A percentile compares a stretch with the other conserved stretches of the same genome.
These are phyloP conservation scores for Andrena minutula DNA, from an alignment of 2,888 invertebrate genomes.

Conservation along the genomic window DNA sequence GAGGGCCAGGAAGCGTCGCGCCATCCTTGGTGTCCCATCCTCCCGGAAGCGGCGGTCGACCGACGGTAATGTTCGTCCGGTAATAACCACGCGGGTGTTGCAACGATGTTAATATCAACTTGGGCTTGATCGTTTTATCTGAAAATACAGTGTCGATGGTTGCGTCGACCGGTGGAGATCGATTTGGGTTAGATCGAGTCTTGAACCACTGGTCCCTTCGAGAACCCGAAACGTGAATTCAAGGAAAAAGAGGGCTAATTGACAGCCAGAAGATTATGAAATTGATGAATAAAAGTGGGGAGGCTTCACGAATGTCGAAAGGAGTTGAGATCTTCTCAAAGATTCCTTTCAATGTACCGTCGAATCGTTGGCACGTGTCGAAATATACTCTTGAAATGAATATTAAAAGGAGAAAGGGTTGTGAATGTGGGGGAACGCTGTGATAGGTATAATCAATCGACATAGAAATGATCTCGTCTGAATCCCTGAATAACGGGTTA, in stretches of 20 bases:
- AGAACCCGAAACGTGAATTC: not conserved
- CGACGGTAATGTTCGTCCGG: constrained; percentile 83
- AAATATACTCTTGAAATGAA: not conserved
- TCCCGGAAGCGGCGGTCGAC: constrained; percentile 81
- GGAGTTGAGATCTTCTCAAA: not conserved
- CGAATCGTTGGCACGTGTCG: not conserved
- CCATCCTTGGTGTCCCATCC: constrained; percentile 85
- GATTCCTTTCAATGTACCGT: too few relatives aligned
- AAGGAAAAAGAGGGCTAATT: not conserved
- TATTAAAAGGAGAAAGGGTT: too few relatives aligned
- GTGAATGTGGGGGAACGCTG: too few relatives aligned
- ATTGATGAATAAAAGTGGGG: not conserved
- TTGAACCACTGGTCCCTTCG: constrained; percentile 4
- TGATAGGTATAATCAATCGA: not conserved
- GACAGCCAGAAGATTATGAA: too few relatives aligned
- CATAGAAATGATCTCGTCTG: not conserved
- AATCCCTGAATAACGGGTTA: constrained; percentile 19
- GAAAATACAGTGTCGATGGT: constrained; percentile 56
- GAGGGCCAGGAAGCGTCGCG: constrained; percentile 84
- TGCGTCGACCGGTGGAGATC: constrained; percentile 44
- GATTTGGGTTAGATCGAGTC: constrained; percentile 17
- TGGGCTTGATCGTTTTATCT: constrained; percentile 77
- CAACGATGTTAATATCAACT: constrained; percentile 75
- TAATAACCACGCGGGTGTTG: constrained; percentile 81
- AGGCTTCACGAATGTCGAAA: not conserved